Percentiles rank a stretch among this genome's conserved stretches.
Evolutionary conservation across 2,113 vertebrate species (phyloP).

Genomic region (Crotalus viridis): DNA sequence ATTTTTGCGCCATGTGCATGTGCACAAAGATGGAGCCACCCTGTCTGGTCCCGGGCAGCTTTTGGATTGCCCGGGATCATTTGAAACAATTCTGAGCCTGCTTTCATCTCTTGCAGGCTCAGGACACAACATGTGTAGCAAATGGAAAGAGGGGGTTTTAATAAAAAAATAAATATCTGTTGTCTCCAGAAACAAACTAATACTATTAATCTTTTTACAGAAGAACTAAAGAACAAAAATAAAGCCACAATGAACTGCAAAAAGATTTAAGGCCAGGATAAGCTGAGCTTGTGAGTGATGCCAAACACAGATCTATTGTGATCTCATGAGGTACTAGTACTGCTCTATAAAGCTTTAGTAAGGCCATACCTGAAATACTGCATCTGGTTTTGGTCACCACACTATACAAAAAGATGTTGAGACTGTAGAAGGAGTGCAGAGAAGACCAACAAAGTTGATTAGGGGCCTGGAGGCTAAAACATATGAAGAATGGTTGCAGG

Average conservation of each 20-base stretch:
- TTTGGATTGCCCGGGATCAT: no score
- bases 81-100: no score
- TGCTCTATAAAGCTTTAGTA: background rate
- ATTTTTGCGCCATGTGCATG: no score
- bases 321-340: background rate
- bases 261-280: background rate
- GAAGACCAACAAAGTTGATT: background rate
- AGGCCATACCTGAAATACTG: background rate
- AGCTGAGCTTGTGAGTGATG: background rate
- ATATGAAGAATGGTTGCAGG: background rate
- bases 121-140: background rate
- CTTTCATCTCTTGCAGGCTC: no score
- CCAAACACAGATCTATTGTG: background rate
- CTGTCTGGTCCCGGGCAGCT: no score
- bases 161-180: background rate
- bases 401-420: background rate
- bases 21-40: no score
- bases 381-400: background rate
- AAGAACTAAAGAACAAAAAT: background rate
- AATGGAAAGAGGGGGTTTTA: background rate
- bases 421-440: background rate
- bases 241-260: background rate
- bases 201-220: background rate
- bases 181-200: background rate
- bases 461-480: background rate